phyloP scores from a whole-genome alignment of 2,113 vertebrate species.

The Connochaetes taurinus region DNA sequence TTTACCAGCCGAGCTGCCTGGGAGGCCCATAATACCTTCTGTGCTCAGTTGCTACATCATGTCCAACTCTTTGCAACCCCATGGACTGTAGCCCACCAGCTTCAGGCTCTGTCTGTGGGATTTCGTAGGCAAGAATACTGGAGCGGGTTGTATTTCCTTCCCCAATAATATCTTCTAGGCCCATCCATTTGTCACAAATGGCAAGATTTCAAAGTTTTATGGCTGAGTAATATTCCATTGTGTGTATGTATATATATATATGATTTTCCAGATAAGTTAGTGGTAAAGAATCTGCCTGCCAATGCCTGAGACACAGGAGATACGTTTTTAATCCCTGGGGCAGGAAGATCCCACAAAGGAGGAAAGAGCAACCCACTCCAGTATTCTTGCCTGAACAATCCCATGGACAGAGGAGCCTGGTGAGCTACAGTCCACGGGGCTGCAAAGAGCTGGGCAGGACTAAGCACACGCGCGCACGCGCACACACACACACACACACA shows the following conservation, averaged over 20 bases:
- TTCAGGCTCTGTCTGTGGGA: not conserved
- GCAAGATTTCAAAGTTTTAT: not conserved
- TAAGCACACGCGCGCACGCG: fast-evolving
- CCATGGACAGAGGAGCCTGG: not conserved
- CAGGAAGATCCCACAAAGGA: not conserved
- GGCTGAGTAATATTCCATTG: not conserved
- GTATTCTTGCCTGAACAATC: not conserved
- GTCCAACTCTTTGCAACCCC: not conserved
- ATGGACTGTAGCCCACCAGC: not conserved
- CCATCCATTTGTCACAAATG: not conserved
- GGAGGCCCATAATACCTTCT: not conserved
- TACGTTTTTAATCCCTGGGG: fast-evolving
- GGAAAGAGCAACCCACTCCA: not conserved
- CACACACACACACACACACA: not conserved
- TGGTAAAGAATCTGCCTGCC: not conserved
- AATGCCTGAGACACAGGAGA: not conserved
- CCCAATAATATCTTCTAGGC: not conserved
- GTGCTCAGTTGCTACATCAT: not conserved
- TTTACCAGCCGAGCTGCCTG: not conserved
- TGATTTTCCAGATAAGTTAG: not conserved
- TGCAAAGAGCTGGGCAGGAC: not conserved
- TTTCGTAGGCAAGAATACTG: not conserved
- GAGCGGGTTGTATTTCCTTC: not conserved
- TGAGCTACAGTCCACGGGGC: not conserved
- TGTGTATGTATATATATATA: not conserved